Evolutionary conservation across 2,888 invertebrate genomes (phyloP), one percentile per base, ranked within the genome.

Genomic region (Julus scanicus): DNA sequence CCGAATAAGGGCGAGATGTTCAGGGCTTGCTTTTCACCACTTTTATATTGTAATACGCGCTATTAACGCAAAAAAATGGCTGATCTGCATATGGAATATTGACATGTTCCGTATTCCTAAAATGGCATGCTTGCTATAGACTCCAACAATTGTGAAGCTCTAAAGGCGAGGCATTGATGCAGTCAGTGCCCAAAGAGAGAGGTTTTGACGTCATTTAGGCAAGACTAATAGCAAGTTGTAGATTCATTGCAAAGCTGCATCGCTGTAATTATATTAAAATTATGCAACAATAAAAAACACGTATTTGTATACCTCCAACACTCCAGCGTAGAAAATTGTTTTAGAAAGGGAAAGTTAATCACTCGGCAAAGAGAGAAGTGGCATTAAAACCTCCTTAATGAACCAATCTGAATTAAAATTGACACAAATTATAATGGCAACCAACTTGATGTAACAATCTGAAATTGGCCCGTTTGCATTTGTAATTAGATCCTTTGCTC

Each of bases 341-440:
- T 63, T 63, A n/a, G 20, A 63, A 63, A 63, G 63, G 20, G 63
- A 63, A 63, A 63, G 63, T 63, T 63, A 63, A 63, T 63, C 63
- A 63, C 63, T 63, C 63, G 63, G 63, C 63, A 63, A 63, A 63
- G 15, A 63, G 63, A 63, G 20, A 63, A 63, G 63, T 63, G 63
- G 63, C 63, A 63, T 63, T 63, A 63, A 63, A 63, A 63, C 63
- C 63, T 20, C 63, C 15, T n/a, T 63, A 63, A 63, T 63, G 63
- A 63, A 20, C 63, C 63, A 63, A 63, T 63, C 63, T 63, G 63
- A 63, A 63, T 63, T 63, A 63, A 63, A 63, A 63, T 63, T 63
- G 63, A 63, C 63, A 63, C 63, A 63, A 63, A 63, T 63, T 63
- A 63, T 63, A 63, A 63, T 63, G 63, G 63, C 63, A 63, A n/a